These are phyloP conservation scores for Lithobius niger DNA, from an alignment of 1,140 invertebrate species.

Conservation along the genomic window DNA sequence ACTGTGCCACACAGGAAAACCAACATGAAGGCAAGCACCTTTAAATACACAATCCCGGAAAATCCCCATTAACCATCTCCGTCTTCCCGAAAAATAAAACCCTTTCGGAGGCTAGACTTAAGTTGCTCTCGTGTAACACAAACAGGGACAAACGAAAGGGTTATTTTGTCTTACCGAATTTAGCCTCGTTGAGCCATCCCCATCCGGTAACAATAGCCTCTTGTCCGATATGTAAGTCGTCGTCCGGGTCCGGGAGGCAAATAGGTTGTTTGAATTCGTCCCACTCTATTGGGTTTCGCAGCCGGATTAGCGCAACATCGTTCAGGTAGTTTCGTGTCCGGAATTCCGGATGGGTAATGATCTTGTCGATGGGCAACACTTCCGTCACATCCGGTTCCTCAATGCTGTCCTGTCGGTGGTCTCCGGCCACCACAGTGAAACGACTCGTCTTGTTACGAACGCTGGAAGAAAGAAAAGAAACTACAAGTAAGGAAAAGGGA, in stretches of 20 bases:
- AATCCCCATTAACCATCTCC: too few relatives aligned
- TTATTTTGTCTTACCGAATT: slow-evolving; percentile 38
- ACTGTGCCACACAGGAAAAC: too few relatives aligned
- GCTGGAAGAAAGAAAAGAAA: background rate
- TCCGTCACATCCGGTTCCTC: slow-evolving; percentile 33
- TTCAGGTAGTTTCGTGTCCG: slow-evolving; percentile 46
- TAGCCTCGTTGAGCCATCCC: slow-evolving; percentile 64
- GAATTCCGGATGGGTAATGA: slow-evolving; percentile 55
- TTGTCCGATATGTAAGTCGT: slow-evolving; percentile 35
- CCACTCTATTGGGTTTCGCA: slow-evolving; percentile 48
- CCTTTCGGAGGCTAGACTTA: too few relatives aligned
- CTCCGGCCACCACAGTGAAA: slow-evolving; percentile 47
- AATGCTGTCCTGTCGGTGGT: slow-evolving; percentile 43
- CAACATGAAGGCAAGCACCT: too few relatives aligned
- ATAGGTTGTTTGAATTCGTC: slow-evolving; percentile 50
- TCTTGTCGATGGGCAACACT: slow-evolving; percentile 42
- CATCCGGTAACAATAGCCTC: slow-evolving; percentile 58
- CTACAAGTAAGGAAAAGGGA: too few relatives aligned
- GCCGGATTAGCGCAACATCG: slow-evolving; percentile 53
- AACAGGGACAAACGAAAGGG: background rate
- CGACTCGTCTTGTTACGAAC: background rate
- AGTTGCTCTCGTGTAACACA: slow-evolving; percentile 40
- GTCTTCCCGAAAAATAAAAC: too few relatives aligned
- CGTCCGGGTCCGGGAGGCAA: slow-evolving; percentile 44
- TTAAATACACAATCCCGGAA: too few relatives aligned